Percentiles rank a stretch among this genome's conserved stretches.
Evolutionary conservation across 2,888 invertebrate genomes (phyloP).

Genomic region (Temnothorax unifasciatus): DNA sequence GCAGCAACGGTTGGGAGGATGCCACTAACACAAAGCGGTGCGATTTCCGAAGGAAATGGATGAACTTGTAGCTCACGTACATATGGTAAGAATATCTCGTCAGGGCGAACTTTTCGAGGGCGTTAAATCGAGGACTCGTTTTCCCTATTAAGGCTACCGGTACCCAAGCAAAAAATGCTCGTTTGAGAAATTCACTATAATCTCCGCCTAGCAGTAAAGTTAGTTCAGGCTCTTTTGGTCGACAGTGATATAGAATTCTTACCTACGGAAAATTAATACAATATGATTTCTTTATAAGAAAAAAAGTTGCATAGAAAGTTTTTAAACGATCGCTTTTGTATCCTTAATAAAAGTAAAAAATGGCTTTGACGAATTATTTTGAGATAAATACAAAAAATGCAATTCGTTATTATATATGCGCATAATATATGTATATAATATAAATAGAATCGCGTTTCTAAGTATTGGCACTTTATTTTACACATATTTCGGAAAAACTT

Average conservation of each 20-base stretch:
- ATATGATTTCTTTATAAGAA: not conserved
- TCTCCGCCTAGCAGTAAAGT: conserved; percentile 64
- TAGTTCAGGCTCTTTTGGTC: not conserved
- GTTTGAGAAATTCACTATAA: conserved; percentile 54
- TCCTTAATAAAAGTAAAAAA: not conserved
- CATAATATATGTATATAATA: not conserved
- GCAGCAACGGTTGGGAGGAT: conserved; percentile 57
- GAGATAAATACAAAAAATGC: not conserved
- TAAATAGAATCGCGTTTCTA: not conserved
- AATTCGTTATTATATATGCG: not conserved
- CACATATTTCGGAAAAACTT: not conserved
- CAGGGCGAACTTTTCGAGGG: conserved; percentile 29
- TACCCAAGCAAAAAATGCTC: not conserved
- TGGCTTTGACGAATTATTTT: not conserved
- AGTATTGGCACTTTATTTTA: not conserved
- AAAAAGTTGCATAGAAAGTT: not conserved
- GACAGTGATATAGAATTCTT: not conserved
- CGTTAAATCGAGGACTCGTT: conserved; percentile 22
- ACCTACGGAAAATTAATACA: not conserved
- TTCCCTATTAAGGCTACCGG: conserved; percentile 62
- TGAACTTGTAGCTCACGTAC: conserved; percentile 17
- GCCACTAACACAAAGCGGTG: conserved; percentile 60
- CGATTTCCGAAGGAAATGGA: conserved; percentile 51
- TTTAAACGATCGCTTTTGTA: not conserved
- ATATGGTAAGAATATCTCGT: conserved; percentile 58